phyloP scores from a whole-genome alignment of 1,140 invertebrate genomes.

The Bombus consobrinus region DNA sequence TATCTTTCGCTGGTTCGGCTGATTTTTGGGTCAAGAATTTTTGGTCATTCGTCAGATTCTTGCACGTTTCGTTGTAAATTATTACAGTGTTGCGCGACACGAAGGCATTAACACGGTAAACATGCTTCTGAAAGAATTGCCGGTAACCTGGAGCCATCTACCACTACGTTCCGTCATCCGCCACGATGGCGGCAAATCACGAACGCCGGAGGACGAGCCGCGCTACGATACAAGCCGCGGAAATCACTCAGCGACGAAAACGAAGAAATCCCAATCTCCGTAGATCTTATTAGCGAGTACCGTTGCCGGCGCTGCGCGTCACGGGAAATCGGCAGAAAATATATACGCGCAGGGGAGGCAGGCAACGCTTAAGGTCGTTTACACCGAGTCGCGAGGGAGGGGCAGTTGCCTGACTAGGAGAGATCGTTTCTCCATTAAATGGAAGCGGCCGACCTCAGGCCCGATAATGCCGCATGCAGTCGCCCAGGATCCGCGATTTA shows the following conservation, averaged over 20 bases:
- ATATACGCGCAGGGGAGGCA: not conserved
- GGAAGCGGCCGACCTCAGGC: not conserved
- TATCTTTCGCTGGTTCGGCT: slow-evolving; percentile 16
- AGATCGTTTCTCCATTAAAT: slow-evolving; percentile 25
- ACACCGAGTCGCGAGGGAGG: slow-evolving; percentile 21
- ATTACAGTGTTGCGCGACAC: not conserved
- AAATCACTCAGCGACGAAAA: slow-evolving; percentile 19
- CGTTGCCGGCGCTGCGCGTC: slow-evolving; percentile 1
- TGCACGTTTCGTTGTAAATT: not conserved
- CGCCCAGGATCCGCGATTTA: slow-evolving; percentile 8
- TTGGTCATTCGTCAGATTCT: not conserved
- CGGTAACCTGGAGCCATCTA: not conserved
- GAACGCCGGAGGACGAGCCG: not conserved
- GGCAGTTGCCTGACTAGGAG: not conserved
- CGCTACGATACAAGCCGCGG: not conserved
- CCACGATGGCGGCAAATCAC: not conserved
- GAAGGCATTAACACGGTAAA: not conserved
- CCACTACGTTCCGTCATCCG: not conserved
- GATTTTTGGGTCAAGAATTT: slow-evolving; percentile 49
- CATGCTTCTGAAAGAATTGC: not conserved
- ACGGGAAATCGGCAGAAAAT: slow-evolving; percentile 26
- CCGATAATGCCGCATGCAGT: not conserved
- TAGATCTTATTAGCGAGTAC: slow-evolving; percentile 33
- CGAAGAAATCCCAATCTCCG: slow-evolving; percentile 2
- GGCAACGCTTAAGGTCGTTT: slow-evolving; percentile 28